These are phyloP conservation scores for Oxyruncus cristatus DNA, from an alignment of 2,113 vertebrate genomes.

Conservation along the genomic window DNA sequence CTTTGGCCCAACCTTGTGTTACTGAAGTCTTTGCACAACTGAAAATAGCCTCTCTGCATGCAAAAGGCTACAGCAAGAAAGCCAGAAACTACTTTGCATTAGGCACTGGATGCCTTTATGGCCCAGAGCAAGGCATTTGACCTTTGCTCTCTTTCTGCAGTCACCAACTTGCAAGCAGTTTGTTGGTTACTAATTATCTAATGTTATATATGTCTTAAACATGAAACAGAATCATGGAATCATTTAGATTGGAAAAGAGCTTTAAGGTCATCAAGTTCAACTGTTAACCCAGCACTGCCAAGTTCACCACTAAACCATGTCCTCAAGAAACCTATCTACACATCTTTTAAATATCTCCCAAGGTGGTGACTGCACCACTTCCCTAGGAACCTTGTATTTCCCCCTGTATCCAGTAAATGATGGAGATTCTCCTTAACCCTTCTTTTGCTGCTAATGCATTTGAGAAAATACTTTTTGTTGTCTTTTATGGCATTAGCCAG, in stretches of 20 bases:
- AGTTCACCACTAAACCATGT: neutral
- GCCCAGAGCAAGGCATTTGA: neutral
- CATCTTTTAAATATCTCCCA: neutral
- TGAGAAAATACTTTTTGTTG: neutral
- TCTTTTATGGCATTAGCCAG: neutral
- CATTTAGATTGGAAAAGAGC: neutral
- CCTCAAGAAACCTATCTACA: neutral
- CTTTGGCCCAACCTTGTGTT: neutral
- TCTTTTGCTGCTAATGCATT: neutral
- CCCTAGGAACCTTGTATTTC: neutral
- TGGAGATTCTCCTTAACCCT: neutral
- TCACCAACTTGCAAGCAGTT: neutral
- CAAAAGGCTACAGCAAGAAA: neutral
- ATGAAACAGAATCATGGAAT: neutral
- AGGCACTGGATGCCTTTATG: neutral
- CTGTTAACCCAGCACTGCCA: neutral
- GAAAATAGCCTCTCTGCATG: neutral
- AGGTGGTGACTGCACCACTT: neutral
- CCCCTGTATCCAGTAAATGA: neutral
- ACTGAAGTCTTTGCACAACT: neutral
- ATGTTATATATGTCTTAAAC: neutral
- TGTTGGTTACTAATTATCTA: neutral
- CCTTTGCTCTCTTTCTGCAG: neutral
- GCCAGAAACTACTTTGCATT: neutral
- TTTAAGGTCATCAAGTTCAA: neutral